Base-by-base conservation (phyloP, 1,140 invertebrate species). In the Reticulitermes speratus region DNA sequence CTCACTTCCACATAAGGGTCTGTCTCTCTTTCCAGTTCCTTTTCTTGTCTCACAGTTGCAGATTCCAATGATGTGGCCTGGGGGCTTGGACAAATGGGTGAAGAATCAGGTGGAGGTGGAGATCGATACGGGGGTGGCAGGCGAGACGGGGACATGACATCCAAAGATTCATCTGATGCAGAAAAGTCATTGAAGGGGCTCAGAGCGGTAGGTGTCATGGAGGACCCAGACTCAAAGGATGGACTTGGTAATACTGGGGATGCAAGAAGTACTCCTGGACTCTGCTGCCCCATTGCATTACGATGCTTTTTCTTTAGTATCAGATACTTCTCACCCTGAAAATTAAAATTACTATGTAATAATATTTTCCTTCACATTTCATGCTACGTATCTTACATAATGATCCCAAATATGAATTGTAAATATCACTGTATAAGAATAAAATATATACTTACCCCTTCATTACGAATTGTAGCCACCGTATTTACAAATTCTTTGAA, bases 401-500 rank as follows among this genome's bases (percentile, higher is more conserved):
- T 12, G 9, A 55, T 16, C 14, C 19, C 52, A 19, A 48, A 48
- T 48, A 48, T 48, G 2, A 48, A 48, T 16, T 12, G 45, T 12
- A 48, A 48, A 16, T 48, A 48, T 12, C 14, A 3, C 14, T 48
- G 1, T 48, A 48, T 14, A 55, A 55, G 52, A 19, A 48, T 48
- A 48, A 81, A 81, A 75, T 59, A 32, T 12, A 30, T 45, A 83
- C 2, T 32, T 86, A 87, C 91, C 86, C 92, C 91, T 88, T 92
- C 92, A 82, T 92, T 90, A 86, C 91, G 97, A 83, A 98, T 97
- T 14, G 94, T 95, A 7, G 97, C 96, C 87, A 99, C 91, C 59
- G 94, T 94, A 90, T 98, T 98, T 7, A 99, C 96, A 91, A 96
- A 97, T 87, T 97, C 96, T 92, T 98, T 98, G 90, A 98, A 98